Conservation (phyloP, 2,113 vertebrate species). For the Danionella cerebrum region DNA sequence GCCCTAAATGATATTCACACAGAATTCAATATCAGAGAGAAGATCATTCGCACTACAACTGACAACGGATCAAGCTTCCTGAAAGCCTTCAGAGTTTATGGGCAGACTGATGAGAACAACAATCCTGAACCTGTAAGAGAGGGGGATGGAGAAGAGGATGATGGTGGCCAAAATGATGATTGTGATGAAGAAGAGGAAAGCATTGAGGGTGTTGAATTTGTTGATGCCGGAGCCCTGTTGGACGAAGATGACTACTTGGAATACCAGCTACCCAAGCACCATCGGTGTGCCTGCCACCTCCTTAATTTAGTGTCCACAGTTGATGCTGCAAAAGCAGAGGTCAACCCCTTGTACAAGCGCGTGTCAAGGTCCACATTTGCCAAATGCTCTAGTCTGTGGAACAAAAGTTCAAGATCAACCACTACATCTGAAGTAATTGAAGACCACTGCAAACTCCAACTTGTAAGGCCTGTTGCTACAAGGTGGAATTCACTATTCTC, state of each 20-base stretch:
- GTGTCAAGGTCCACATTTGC: conserved; percentile 22
- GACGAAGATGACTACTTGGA: conserved; percentile 29
- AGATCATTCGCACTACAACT: conserved; percentile 34
- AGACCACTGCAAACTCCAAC: conserved; percentile 27
- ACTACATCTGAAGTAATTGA: conserved; percentile 28
- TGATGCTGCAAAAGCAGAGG: too few species aligned
- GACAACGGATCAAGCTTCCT: conserved; percentile 34
- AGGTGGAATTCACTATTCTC: conserved; percentile 37
- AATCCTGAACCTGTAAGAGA: not conserved
- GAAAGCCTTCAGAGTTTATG: conserved; percentile 26
- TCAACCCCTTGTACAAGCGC: too few species aligned
- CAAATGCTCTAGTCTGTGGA: conserved; percentile 31
- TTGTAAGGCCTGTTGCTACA: conserved; percentile 15
- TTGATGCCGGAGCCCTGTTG: conserved; percentile 20
- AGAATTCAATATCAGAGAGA: conserved; percentile 12
- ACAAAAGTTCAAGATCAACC: conserved; percentile 29
- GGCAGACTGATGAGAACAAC: conserved; percentile 28
- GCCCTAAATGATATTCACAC: conserved; percentile 31
- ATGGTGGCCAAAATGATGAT: conserved; percentile 1
- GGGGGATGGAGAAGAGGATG: conserved; percentile 10
- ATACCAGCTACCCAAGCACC: too few species aligned
- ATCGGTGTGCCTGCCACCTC: too few species aligned
- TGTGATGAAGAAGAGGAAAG: too few species aligned
- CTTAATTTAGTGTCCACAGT: too few species aligned
- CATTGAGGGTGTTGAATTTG: conserved; percentile 24